Percentiles rank a stretch among this genome's conserved stretches.
These are phyloP conservation scores for Halisarca cf. caerulea DNA, from an alignment of 37 sponge, comb jelly and placozoan species.

Conservation along the genomic window DNA sequence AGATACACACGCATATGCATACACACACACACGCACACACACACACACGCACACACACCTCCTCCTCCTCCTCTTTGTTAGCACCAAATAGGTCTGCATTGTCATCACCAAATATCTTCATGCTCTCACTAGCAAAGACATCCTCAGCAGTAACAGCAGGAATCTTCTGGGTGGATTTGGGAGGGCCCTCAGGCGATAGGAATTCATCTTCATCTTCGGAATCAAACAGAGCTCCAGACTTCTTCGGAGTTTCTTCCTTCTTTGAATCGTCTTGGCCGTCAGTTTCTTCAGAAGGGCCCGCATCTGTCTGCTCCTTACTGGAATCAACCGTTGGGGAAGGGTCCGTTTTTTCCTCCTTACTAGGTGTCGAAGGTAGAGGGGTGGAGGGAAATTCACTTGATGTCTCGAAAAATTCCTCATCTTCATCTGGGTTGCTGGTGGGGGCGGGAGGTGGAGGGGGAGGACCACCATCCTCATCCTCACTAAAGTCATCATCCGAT, in stretches of 20 bases:
- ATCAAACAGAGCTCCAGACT: conserved; percentile 53
- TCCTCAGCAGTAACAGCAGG: not conserved
- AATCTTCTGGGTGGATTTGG: not conserved
- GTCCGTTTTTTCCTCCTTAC: not conserved
- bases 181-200: conserved; percentile 20
- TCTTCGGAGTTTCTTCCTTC: conserved; percentile 1
- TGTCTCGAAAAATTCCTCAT: conserved; percentile 37
- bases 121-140: conserved; percentile 36
- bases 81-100: conserved; percentile 29
- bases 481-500: conserved; percentile 27
- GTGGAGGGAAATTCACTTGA: conserved; percentile 1
- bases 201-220: conserved; percentile 65
- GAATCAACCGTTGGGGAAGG: not conserved
- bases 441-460: conserved; percentile 28
- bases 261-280: too few relatives aligned
- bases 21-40: not conserved
- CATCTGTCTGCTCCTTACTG: not conserved
- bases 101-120: conserved; percentile 17
- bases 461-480: not conserved
- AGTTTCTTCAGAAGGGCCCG: too few relatives aligned
- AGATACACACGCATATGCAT: not conserved
- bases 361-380: not conserved
- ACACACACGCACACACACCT: not conserved
- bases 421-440: conserved; percentile 30
- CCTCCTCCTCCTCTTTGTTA: not conserved